phyloP scores from a whole-genome alignment of 2,888 invertebrate genomes.

The Embidobia sp. region DNA sequence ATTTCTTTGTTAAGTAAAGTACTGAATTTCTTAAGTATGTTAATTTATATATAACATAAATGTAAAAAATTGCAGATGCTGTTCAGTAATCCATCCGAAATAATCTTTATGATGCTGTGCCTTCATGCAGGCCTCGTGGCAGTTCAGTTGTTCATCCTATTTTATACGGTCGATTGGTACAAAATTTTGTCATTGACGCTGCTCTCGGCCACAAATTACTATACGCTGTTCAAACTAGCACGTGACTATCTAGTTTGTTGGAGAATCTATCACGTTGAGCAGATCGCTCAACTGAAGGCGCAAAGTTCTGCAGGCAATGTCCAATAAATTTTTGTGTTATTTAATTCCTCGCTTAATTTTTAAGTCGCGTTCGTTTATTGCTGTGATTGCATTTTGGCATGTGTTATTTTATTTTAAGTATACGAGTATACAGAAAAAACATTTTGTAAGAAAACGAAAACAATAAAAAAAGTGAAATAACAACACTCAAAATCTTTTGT shows the following conservation, averaged over 20 bases:
- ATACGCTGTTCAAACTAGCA: constrained; percentile 93
- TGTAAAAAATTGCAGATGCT: constrained; percentile 84
- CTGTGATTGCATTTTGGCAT: constrained; percentile 1
- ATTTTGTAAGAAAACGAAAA: constrained; percentile 24
- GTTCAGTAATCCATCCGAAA: constrained; percentile 92
- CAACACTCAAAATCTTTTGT: constrained; percentile 23
- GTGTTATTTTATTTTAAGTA: constrained; percentile 30
- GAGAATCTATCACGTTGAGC: constrained; percentile 90
- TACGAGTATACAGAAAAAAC: background rate
- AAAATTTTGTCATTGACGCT: constrained; percentile 93
- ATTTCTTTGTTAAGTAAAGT: too few relatives aligned
- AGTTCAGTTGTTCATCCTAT: constrained; percentile 89
- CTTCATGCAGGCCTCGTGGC: constrained; percentile 88
- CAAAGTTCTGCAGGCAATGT: constrained; percentile 51
- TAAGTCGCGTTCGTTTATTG: background rate
- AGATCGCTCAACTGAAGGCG: constrained; percentile 86
- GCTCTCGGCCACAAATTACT: constrained; percentile 94
- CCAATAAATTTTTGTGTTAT: constrained; percentile 18
- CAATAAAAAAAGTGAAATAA: constrained; percentile 9
- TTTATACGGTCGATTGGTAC: constrained; percentile 94
- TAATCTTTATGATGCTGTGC: constrained; percentile 88
- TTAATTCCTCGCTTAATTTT: constrained; percentile 8
- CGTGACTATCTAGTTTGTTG: constrained; percentile 93
- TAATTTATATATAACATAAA: too few relatives aligned
- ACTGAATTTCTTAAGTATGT: too few relatives aligned